Conservation (phyloP, 2,113 vertebrate genomes). For the Salvelinus fontinalis region DNA sequence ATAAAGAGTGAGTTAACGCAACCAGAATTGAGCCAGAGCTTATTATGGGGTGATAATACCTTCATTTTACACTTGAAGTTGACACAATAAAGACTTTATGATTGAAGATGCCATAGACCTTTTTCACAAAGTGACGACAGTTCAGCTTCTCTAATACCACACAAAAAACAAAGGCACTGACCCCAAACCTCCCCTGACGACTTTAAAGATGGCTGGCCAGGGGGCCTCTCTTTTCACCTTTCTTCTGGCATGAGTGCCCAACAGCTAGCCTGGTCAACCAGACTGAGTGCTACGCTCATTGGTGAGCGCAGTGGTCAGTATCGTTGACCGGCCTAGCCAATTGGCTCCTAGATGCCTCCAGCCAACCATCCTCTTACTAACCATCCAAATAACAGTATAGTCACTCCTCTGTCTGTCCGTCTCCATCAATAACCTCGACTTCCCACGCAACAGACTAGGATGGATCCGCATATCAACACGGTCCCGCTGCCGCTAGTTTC, state of each 20-base stretch:
- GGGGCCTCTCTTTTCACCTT: too few relatives aligned
- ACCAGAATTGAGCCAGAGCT: not conserved
- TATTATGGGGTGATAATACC: too few relatives aligned
- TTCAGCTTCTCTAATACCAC: too few relatives aligned
- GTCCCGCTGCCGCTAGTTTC: slow-evolving; percentile 9
- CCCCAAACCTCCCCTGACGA: not conserved
- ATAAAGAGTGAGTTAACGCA: not conserved
- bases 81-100: too few relatives aligned
- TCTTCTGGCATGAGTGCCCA: not conserved
- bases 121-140: too few relatives aligned
- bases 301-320: too few relatives aligned
- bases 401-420: slow-evolving; percentile 6
- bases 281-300: not conserved
- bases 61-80: too few relatives aligned
- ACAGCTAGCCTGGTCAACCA: too few relatives aligned
- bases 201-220: too few relatives aligned
- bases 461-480: not conserved
- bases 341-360: not conserved
- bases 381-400: not conserved
- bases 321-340: not conserved
- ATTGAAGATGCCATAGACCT: too few relatives aligned
- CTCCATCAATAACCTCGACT: slow-evolving; percentile 21
- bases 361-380: not conserved
- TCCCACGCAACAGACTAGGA: not conserved
- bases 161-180: too few relatives aligned